Evolutionary conservation across 2,797 vertebrate genomes (phyloP), one percentile per base, ranked within the genome.

Genomic region (Podargus strigoides): DNA sequence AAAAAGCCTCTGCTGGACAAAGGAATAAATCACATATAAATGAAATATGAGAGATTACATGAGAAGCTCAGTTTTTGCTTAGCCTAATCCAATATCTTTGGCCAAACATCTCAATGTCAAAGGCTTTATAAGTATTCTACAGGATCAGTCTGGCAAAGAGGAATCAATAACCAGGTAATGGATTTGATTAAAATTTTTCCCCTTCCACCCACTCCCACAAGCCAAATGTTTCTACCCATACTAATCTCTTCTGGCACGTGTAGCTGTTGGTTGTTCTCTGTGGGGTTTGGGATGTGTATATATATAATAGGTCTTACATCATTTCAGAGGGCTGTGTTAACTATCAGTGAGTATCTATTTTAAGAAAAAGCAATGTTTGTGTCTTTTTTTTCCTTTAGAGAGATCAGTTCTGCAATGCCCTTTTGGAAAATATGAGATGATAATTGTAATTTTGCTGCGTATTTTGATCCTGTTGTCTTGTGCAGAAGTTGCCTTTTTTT

Each of bases 121-220:
- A 97, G 89, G 87, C 97, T 97, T 97, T 97, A 91, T 97, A 97
- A 96, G 96, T 96, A 97, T 98, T 97, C 97, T 96, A 77, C 93
- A 96, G 93, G 94, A 95, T 97, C 95, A 94, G 95, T 62, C 96
- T 96, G 94, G 94, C 95, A 97, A 97, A 96, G 83, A 95, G 67
- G 97, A 98, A 98, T 98, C 97, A 96, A 98, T 98, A 97, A 90
- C 68, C 84, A 97, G 95, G 96, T 98, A 98, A 96, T 97, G 75
- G 90, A 97, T 97, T 98, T 97, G 96, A 98, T 98, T 97, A 97
- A 97, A 97, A 94, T 91, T 94, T 87, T 83, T 64, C 50, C 79
- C 62, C 7, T 95, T 75, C 72, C 64, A 74, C 83, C 84, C 56
- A 75, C 55, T 67, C 90, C 66, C 52, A 88, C 64, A 89, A 97